Evolutionary conservation across 2,113 vertebrate species (phyloP).

Genomic region (Colistium nudipinnis): DNA sequence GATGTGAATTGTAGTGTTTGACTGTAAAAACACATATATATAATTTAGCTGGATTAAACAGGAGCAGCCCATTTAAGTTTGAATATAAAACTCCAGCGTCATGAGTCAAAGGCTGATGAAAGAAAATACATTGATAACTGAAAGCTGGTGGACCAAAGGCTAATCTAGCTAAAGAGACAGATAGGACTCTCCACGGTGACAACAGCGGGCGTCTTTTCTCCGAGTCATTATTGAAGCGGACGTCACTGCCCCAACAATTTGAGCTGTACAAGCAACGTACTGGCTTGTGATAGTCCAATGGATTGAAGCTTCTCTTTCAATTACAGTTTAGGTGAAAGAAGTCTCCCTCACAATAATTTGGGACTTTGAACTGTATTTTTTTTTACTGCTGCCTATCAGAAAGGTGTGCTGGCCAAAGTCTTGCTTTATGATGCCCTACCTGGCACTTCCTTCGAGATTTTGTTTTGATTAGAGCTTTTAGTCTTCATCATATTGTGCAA

Average conservation of each 20-base stretch:
- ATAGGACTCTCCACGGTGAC: neutral
- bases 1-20: neutral
- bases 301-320: neutral
- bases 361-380: conserved; percentile 57
- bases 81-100: conserved; percentile 17
- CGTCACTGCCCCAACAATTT: neutral
- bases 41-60: too few species aligned
- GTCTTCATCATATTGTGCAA: conserved; percentile 37
- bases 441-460: conserved; percentile 4
- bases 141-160: neutral
- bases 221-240: neutral
- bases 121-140: conserved; percentile 3
- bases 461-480: conserved; percentile 23
- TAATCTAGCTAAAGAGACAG: neutral
- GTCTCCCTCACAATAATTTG: conserved; percentile 1
- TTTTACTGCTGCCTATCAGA: conserved; percentile 49
- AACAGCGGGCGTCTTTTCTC: neutral
- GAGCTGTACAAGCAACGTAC: neutral
- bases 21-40: too few species aligned
- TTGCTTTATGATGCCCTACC: conserved; percentile 43
- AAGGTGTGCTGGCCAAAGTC: conserved; percentile 67
- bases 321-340: neutral
- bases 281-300: neutral
- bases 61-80: neutral
- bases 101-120: neutral